Percentiles rank a stretch among this genome's conserved stretches.
Conservation (phyloP, 1,140 invertebrate genomes). For the Chironomus tepperi region DNA sequence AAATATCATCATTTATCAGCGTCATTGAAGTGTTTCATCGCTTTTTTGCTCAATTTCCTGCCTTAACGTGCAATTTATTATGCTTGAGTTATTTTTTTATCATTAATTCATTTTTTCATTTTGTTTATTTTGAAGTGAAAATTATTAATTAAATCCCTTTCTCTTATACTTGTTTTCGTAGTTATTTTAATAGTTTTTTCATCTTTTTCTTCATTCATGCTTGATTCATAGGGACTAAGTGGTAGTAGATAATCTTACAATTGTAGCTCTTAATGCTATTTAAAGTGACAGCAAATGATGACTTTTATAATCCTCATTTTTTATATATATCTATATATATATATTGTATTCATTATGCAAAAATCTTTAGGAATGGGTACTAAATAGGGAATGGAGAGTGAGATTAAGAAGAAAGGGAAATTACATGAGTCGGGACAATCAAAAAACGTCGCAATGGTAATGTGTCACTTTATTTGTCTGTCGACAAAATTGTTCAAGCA, state of each 20-base stretch:
- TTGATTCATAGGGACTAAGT: neutral
- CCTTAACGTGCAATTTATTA: slow-evolving; percentile 5
- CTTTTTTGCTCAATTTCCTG: slow-evolving; percentile 10
- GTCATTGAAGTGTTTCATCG: slow-evolving; percentile 17
- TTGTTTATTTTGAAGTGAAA: slow-evolving; percentile 13
- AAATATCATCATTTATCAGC: slow-evolving; percentile 15
- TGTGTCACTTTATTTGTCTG: slow-evolving; percentile 1
- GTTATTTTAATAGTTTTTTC: neutral
- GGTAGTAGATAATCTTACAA: slow-evolving; percentile 11
- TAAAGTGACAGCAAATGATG: slow-evolving; percentile 14
- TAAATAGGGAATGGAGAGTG: too few species aligned
- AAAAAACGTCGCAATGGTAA: neutral
- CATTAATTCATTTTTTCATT: neutral
- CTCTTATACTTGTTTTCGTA: neutral
- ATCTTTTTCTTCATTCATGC: neutral
- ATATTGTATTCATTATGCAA: too few species aligned
- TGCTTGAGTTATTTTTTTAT: neutral
- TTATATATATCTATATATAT: too few species aligned
- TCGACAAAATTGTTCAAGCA: neutral
- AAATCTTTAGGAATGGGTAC: too few species aligned
- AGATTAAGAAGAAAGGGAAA: too few species aligned
- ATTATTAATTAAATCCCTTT: slow-evolving; percentile 4
- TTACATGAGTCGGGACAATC: too few species aligned
- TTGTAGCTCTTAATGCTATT: neutral
- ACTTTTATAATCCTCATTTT: neutral